Evolutionary conservation across 2,113 vertebrate species (phyloP), one percentile per base, ranked within the genome.

Genomic region (Vimba vimba): DNA sequence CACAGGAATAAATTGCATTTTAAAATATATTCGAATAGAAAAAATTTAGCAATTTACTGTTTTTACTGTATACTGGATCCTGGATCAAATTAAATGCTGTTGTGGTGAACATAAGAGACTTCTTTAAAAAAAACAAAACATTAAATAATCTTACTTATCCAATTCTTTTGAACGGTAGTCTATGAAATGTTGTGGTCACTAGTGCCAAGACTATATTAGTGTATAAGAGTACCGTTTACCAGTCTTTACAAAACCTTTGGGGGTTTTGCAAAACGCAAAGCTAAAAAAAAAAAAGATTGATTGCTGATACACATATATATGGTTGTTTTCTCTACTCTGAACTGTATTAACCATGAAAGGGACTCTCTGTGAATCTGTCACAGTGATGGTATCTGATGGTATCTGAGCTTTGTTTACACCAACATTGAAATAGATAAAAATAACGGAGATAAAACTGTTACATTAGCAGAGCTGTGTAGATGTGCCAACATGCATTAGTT

Each of bases 151-250:
- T 4, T 79, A 79, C 77, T 21, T 23, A 60, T 12, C 5, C 23
- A 6, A 43, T 6, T 43, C 11, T 12, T 43, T 77, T 77, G 27
- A 77, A 77, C 13, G 1, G 21, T 33, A 77, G 25, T 11, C 47
- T 55, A 59, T 13, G 55, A 30, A 9, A 69, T 4, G 21, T 60
- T 82, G 55, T 55, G 79, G 74, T 82, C 80, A 82, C 27, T 82
- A 55, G 62, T 88, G 87, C 87, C 84, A 88, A 83, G 80, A 39
- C 30, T 30, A 50, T 45, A 36, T 55, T 62, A 55, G 47, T 81
- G 17, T 52, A 39, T 60, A 23, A 77, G 36, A 68, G 25, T 74
- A 82, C 60, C 17, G 36, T 21, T 81, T 75, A 55, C 79, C 6
- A 84, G 36, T 36, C 27, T 10, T 60, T 64, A 64, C 15, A 45